Percentiles rank a stretch among this genome's conserved stretches.
Conservation (phyloP, 2,797 vertebrate genomes). For the Alectoris magna region DNA sequence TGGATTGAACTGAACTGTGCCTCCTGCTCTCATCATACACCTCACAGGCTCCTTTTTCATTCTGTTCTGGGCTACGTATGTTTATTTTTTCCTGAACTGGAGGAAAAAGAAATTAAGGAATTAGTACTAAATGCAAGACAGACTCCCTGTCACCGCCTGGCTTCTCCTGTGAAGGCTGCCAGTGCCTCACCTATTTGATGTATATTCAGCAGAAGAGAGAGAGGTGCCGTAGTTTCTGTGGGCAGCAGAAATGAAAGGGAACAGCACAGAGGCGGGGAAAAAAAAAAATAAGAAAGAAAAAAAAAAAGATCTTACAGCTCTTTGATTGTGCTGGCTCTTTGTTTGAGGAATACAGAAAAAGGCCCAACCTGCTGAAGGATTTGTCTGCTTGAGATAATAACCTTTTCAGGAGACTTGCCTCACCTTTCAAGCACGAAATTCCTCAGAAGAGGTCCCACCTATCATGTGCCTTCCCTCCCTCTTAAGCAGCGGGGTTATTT, state of each 20-base stretch:
- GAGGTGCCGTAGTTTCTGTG: constrained; percentile 45
- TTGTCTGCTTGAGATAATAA: constrained; percentile 67
- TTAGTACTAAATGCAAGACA: constrained; percentile 29
- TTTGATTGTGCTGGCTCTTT: constrained; percentile 68
- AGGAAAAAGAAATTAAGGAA: constrained; percentile 59
- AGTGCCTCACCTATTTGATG: constrained; percentile 63
- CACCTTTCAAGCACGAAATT: constrained; percentile 67
- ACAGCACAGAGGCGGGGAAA: constrained; percentile 18
- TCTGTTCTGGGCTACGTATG: constrained; percentile 49
- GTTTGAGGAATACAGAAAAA: constrained; percentile 47
- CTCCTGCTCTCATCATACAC: accelerated
- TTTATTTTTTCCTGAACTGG: constrained; percentile 40
- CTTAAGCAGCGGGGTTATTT: constrained; percentile 14
- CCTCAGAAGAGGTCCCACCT: constrained; percentile 37
- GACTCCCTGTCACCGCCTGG: constrained; percentile 11
- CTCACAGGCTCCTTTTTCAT: background rate
- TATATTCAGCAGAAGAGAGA: constrained; percentile 49
- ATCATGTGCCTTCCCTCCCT: background rate
- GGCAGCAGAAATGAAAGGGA: constrained; percentile 72
- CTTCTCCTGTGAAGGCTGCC: constrained; percentile 48
- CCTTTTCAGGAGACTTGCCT: constrained; percentile 60
- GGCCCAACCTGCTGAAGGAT: constrained; percentile 59
- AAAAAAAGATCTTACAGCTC: background rate
- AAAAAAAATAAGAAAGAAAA: background rate
- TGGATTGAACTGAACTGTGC: background rate